Base-by-base conservation (phyloP, 35 echinoderm and acorn worm genomes). In the Lytechinus pictus region DNA sequence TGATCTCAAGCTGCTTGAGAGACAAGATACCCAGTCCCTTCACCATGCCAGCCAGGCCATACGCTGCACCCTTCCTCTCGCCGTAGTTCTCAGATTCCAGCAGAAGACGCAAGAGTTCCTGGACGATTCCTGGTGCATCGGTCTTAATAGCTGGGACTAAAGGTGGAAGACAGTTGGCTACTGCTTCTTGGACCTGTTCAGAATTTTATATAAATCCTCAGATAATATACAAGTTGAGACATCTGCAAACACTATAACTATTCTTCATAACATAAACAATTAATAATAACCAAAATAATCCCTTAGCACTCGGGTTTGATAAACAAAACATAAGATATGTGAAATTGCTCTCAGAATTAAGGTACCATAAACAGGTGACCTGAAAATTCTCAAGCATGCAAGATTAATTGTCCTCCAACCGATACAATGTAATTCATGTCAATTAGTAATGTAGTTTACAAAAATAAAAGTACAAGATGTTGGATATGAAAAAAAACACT, bases 71-170 rank as follows among this genome's bases (percentile, higher is more conserved):
- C 86, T 99, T 98, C 96, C 98, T 97, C 72, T 99, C 98, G 5
- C 97, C 98, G 53, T 96, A 99, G 86, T 98, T 99, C 94, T 99
- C 97, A 6, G 98, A 99, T 28, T 98, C 97, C 9, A 99, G 53
- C 12, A 99, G 96, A 9, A 99, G 95, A 6, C 53, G 53, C 4
- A 99, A 71, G 86, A 99, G 98, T 72, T 96, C 93, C 44, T 97
- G 91, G 53, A 99, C 97, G 86, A 99, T 97, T 7, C 92, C 88
- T 33, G 98, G 97, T 54, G 97, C 96, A 89, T 97, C 97, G n/a
- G 96, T 57, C 86, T 99, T 99, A 97, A 99, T 99, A 57, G 98
- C 98, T 33, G 98, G 98, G 53, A 99, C 96, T n/a, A 99, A 95
- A 10, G 98, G 98, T 11, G 98, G 98, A 10, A 99, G 96, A 60